Base-by-base conservation (phyloP, 2,113 vertebrate genomes). In the Anoplopoma fimbria region DNA sequence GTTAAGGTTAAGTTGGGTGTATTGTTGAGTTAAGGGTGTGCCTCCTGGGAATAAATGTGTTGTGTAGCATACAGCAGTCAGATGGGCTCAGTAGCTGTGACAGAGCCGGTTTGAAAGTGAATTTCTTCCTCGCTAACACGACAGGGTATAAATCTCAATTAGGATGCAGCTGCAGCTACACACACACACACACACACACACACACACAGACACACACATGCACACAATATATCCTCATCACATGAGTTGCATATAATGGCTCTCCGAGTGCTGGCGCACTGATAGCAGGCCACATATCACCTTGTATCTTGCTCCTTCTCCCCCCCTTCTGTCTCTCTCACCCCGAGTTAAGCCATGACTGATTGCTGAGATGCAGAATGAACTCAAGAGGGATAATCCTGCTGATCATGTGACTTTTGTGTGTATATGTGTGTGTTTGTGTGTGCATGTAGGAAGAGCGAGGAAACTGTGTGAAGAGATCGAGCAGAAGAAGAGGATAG, bases 71-170 rank as follows among this genome's bases (percentile, higher is more conserved):
- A 64, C 53, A 73, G 67, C 73, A 87, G 87, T 82, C 84, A 81
- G 85, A 81, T 72, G 73, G 76, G 61, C 82, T 86, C 75, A 73
- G 86, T 87, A 79, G 87, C 80, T 91, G 86, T 85, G 91, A 93
- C 90, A 82, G 88, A 87, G 80, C 74, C 62, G 2, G 53, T 87
- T 92, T 90, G 70, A 88, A 92, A 91, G 87, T 88, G 86, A 90
- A 86, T 91, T 81, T 86, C 80, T 86, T 64, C 75, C 63, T 84
- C 27, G 55, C 83, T 79, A 78, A 88, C 83, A 84, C 61, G 76
- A 91, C 85, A 77, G 84, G 74, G 69, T 84, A 90, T 93, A 93
- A 86, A 94, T 94, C 89, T 93, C 91, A 93, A 93, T 91, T 89
- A 91, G 85, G 81, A 62, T 82, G 83, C 88, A 89, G 90, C 88